Evolutionary conservation across 2,797 vertebrate species (phyloP), one percentile per base, ranked within the genome.

Genomic region (Chrosomus eos): DNA sequence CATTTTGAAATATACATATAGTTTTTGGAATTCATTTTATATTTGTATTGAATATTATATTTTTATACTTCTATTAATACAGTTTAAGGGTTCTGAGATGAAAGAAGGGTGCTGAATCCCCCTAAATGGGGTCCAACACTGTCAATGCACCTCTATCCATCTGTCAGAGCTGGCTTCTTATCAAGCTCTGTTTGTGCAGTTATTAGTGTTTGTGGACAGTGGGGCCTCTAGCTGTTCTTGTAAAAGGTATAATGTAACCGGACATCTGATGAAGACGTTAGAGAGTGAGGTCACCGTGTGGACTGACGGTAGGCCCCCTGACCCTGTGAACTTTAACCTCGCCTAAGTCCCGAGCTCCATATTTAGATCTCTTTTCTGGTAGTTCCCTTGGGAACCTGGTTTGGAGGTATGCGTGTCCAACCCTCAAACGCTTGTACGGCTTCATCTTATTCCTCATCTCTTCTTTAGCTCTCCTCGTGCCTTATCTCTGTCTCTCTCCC

Each of bases 221-320:
- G 89, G 87, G 91, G 92, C 88, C 85, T 67, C 89, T 88, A 90
- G 23, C 60, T 38, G 19, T 87, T 88, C 87, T 85, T 87, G 86
- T 87, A 90, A 88, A 89, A 71, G 70, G 1, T n/a, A 84, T 77
- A 53, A 89, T 82, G 7, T 91, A 93, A 91, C 92, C 88, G 74
- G 91, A 88, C 91, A 91, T 84, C 90, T 90, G 90, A 95, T 93
- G 89, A 93, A 94, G 93, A 92, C 53, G 90, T 92, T 43, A 68
- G 64, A 62, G 88, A 88, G 88, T 87, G 78, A 81, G 79, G 87
- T 88, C 88, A 81, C 92, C 89, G 83, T 87, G 84, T 90, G 68
- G 86, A 93, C 89, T 93, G 88, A 91, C 86, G 78, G 89, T 83
- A 84, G 62, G 83, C 87, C 88, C 80, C 87, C 81, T 92, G 89